Evolutionary conservation across 2,797 vertebrate genomes (phyloP), one percentile per base, ranked within the genome.

Genomic region (Anolis apletophallus): DNA sequence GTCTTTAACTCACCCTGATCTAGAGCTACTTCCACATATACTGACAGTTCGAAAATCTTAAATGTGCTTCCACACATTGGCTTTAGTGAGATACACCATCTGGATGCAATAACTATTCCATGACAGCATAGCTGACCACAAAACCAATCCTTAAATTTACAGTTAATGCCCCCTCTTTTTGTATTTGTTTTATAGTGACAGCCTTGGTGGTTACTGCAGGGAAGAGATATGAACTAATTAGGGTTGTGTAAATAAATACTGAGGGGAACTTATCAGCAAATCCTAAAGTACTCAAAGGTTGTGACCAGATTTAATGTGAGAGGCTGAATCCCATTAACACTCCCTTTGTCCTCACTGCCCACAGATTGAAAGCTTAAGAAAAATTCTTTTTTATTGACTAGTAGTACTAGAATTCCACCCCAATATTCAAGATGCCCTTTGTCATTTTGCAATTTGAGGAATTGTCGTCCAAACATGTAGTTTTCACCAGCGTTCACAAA

Each of bases 1-100:
- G 82, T 85, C 84, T 88, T 86, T 52, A 80, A 17, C 85, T 84
- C 84, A 92, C 71, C 85, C 86, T 90, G 67, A 50, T 93, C 88
- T 93, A 80, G 78, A 83, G 79, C 87, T 85, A 13, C 26, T 0
- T 77, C 71, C 72, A 34, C 80, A 78, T 52, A 78, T 85, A 83
- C 74, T 40, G 9, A 67, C 14, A 1, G 13, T 14, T 1, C 52
- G 61, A 36, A 40, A 40, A 79, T 59, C 19, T 79, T 46, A 67
- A 78, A 21, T 57, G 36, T 34, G 76, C 23, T 36, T 19, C 34
- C 32, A 34, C 32, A 59, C 13, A 46, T 50, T 64, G 40, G 3
- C 36, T 76, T 85, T 50, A 84, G 54, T 83, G 73, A 85, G 2
- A 64, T 0, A 2, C 80, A 80, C 88, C 93, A 80, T 32, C 85